Base-by-base conservation (phyloP, 2,888 invertebrate genomes). In the Standfussiana lucernea region DNA sequence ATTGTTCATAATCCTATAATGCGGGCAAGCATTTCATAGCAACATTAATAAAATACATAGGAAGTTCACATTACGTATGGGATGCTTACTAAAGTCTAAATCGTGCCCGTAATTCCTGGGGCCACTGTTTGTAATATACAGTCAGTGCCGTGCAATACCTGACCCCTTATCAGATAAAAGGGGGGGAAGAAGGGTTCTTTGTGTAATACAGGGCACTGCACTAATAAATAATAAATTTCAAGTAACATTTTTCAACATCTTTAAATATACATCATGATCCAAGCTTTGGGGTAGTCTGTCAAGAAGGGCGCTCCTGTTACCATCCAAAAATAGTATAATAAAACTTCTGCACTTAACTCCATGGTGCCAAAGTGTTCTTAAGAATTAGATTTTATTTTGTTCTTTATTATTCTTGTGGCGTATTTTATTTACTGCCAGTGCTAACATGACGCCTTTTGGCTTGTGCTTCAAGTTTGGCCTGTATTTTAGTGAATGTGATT, bases 331-430 rank as follows among this genome's bases (percentile, higher is more conserved):
- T 6, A 32, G 6, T 32, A 21, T 5, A 67, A 18, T 42, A 3
- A 68, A 37, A 24, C 71, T 77, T 80, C 56, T 72, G 32, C 6
- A 56, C n/a, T n/a, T n/a, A 59, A 35, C 61, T 50, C 6, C 32
- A 21, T 65, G 45, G n/a, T 72, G 73, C 21, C 86, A 47, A 75
- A 75, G 37, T 50, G 40, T 77, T 87, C 81, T 82, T 79, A 79
- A 77, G 82, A 88, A 87, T 88, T 84, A 82, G 84, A 84, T 80
- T 88, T 87, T 87, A 88, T 87, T 88, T 87, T 80, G 71, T 75
- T 73, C 79, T 87, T 87, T 87, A 88, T 82, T 83, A 75, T 80
- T 77, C 67, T 75, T 79, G 75, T 71, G 72, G 75, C 69, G 78
- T 73, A 75, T 88, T 88, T 86, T 86, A 86, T 86, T 86, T 86